Percentiles rank a stretch among this genome's conserved stretches.
Evolutionary conservation across 2,113 vertebrate genomes (phyloP).

Genomic region (Centrocercus urophasianus): DNA sequence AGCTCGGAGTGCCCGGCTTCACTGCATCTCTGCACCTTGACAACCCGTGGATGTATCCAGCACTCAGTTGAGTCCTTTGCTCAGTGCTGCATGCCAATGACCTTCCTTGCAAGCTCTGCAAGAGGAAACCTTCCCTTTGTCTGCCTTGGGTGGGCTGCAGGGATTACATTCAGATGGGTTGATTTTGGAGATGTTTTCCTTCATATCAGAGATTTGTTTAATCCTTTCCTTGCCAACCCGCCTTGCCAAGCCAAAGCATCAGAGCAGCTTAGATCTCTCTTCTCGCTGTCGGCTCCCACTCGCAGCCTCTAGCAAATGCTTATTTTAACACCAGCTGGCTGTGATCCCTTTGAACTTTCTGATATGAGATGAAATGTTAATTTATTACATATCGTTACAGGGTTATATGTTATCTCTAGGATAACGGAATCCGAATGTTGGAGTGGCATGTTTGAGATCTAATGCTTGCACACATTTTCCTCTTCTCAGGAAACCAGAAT

Average conservation of each 20-base stretch:
- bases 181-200: background rate
- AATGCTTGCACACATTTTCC: conserved; percentile 39
- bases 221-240: background rate
- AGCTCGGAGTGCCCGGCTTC: background rate
- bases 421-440: conserved; percentile 59
- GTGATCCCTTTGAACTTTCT: conserved; percentile 55
- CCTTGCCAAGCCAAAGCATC: background rate
- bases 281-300: background rate
- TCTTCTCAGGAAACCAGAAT: conserved; percentile 16
- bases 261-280: conserved; percentile 9
- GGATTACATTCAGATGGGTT: background rate
- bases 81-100: background rate
- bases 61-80: background rate
- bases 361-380: conserved; percentile 65
- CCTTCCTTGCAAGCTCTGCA: background rate
- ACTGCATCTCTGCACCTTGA: background rate
- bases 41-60: rapidly evolving
- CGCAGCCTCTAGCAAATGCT: conserved; percentile 44
- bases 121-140: background rate
- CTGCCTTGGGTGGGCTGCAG: background rate
- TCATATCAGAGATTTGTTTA: background rate
- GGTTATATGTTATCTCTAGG: conserved; percentile 58
- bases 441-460: conserved; percentile 58
- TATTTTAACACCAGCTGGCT: conserved; percentile 62
- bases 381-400: conserved; percentile 52